Base-by-base conservation (phyloP, 2,113 vertebrate genomes). In the Heptranchias perlo region DNA sequence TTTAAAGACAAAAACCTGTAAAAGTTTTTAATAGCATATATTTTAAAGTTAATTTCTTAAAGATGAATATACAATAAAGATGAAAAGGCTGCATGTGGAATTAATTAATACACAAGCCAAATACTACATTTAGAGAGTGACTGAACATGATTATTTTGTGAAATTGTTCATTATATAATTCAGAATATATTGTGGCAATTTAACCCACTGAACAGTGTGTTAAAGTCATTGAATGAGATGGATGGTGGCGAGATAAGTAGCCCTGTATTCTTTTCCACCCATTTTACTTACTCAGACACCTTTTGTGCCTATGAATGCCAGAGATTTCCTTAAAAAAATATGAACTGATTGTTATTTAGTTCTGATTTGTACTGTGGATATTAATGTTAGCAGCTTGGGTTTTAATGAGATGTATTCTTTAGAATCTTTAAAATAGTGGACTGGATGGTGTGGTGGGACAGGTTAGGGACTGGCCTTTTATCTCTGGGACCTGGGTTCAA, bases 101-200 rank as follows among this genome's bases (percentile, higher is more conserved):
- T 94, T 64, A 67, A 18, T 95, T 95, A 52, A 95, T 69, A 67
- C 28, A 61, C 25, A 28, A 14, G 31, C 25, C 39, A 94, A 67
- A 67, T 67, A 14, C 23, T 94, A 10, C n/a, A 65, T 47, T 94
- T 94, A 28, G 13, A 69, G 25, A 91, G 13, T 14, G 11, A 91
- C 87, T 91, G 49, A 91, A 91, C 52, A 91, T 91, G 52, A 54
- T 54, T 89, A 91, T 91, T 91, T 91, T 91, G 16, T 82, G 28
- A 35, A 91, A 58, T 35, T 58, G 52, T 58, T 91, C 87, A 58
- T 58, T 58, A 52, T 91, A 39, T 21, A 58, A 4, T 93, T 93
- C 6, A 62, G 35, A 64, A 65, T 65, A 64, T 11, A 44, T 44
- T 65, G 2, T 25, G 44, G 18, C 92, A 64, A 64, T 39, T 94